Evolutionary conservation across 2,888 invertebrate species (phyloP), one percentile per base, ranked within the genome.

Genomic region (Xylota sylvarum): DNA sequence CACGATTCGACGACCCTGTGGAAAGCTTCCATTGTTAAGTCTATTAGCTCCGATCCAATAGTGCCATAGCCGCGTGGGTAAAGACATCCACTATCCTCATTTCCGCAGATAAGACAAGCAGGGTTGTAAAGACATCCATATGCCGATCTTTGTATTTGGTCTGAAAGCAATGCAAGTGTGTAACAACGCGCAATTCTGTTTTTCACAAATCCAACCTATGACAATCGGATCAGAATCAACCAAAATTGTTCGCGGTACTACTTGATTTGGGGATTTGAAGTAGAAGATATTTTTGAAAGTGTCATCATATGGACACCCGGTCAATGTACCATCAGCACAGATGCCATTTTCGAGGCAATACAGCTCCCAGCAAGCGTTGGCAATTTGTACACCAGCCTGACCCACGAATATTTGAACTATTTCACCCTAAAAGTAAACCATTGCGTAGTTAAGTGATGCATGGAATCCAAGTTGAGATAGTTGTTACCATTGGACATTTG

Each of bases 211-310:
- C n/a, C 32, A 91, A 95, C 96, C 97, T 85, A 98, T 96, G 17
- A 97, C 97, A 23, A 96, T 97, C 19, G 98, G 97, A 90, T 98
- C 98, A 89, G 97, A 93, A 92, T 98, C 98, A 56, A 97, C 94
- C 94, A 98, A 96, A 10, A 97, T 94, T 5, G 96, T 95, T 88
- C 98, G 94, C 0, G 98, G 97, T 1, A 97, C 96, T 85, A 96
- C 96, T 92, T 96, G 96, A 19, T 96, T 96, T 52, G 94, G 91
- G 4, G 87, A 89, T 27, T 89, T 89, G n/a, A 85, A 85, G 43
- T 89, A 89, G 35, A 91, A 92, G 70, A 91, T 90, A 0, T 91
- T 90, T 17, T 90, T 88, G 40, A 89, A 91, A 3, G 90, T 89
- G 5, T 89, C 90, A 40, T 90, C 90, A 65, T 83, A 74, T 12